Percentiles rank a stretch among this genome's conserved stretches.
phyloP scores from a whole-genome alignment of 2,888 invertebrate genomes.

The Schrankia costaestrigalis region DNA sequence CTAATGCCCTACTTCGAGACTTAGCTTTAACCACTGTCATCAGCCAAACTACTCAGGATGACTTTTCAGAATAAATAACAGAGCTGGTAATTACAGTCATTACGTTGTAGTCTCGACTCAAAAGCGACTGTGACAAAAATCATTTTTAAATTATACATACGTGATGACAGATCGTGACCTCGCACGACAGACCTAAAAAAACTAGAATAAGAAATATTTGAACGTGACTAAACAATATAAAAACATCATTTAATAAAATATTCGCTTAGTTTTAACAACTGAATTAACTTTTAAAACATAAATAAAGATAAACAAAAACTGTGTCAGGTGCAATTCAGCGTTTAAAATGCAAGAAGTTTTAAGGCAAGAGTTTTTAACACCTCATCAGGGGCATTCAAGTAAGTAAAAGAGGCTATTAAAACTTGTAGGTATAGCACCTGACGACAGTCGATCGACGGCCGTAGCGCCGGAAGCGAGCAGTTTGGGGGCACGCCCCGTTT shows the following conservation, averaged over 20 bases:
- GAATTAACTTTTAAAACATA: too few relatives aligned
- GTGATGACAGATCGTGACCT: too few relatives aligned
- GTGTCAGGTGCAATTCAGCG: background rate
- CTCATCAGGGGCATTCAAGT: constrained; percentile 14
- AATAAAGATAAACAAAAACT: too few relatives aligned
- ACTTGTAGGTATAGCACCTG: constrained; percentile 28
- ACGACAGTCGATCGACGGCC: constrained; percentile 27
- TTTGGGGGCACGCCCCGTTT: constrained; percentile 70
- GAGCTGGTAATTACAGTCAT: constrained; percentile 30
- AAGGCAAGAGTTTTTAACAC: constrained; percentile 1
- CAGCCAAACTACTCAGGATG: constrained; percentile 32
- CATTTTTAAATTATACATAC: constrained; percentile 23
- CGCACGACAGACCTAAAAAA: too few relatives aligned
- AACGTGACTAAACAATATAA: too few relatives aligned
- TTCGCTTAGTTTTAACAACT: too few relatives aligned
- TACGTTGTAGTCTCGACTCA: constrained; percentile 20
- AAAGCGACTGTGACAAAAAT: constrained; percentile 27
- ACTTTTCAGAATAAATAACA: constrained; percentile 40
- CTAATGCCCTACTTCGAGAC: constrained; percentile 55
- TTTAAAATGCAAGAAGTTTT: constrained; percentile 1
- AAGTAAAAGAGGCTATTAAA: constrained; percentile 22
- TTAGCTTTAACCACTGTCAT: constrained; percentile 46
- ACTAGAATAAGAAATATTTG: too few relatives aligned
- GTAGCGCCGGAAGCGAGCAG: constrained; percentile 64
- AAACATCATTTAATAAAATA: too few relatives aligned